These are phyloP conservation scores for Subanguina moxae DNA, from an alignment of 1,140 invertebrate genomes.

Conservation along the genomic window DNA sequence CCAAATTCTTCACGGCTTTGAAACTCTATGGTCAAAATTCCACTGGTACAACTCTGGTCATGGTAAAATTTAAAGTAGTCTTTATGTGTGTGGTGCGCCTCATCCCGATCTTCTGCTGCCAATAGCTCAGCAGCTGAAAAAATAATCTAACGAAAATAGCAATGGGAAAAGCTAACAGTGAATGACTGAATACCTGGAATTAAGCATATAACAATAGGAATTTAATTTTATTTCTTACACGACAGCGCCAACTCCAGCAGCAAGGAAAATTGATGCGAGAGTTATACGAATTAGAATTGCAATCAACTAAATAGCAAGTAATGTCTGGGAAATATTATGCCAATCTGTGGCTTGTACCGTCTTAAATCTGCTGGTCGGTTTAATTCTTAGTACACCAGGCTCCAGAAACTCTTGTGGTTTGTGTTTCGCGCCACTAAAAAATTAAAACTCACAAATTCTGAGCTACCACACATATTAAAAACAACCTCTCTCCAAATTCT, in stretches of 20 bases:
- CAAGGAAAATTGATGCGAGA: background rate
- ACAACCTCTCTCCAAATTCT: too few species aligned
- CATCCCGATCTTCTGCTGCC: background rate
- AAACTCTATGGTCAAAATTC: background rate
- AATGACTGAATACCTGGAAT: background rate
- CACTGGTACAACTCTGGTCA: background rate
- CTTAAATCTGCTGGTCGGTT: background rate
- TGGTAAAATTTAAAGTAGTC: conserved; percentile 1
- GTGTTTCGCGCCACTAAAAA: too few species aligned
- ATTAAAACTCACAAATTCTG: too few species aligned
- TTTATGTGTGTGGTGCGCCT: background rate
- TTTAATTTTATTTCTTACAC: background rate
- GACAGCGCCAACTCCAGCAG: conserved; percentile 3
- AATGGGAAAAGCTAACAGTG: background rate
- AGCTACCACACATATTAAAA: too few species aligned
- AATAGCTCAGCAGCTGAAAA: background rate
- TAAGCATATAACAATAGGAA: too few species aligned
- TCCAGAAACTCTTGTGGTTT: background rate
- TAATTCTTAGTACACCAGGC: background rate
- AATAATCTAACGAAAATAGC: background rate
- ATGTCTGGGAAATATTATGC: background rate
- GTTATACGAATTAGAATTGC: background rate
- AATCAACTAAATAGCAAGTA: background rate
- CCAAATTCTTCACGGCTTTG: background rate
- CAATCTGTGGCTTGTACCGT: too few species aligned